phyloP scores from a whole-genome alignment of 1,140 invertebrate species.

The Papilio dardanus region DNA sequence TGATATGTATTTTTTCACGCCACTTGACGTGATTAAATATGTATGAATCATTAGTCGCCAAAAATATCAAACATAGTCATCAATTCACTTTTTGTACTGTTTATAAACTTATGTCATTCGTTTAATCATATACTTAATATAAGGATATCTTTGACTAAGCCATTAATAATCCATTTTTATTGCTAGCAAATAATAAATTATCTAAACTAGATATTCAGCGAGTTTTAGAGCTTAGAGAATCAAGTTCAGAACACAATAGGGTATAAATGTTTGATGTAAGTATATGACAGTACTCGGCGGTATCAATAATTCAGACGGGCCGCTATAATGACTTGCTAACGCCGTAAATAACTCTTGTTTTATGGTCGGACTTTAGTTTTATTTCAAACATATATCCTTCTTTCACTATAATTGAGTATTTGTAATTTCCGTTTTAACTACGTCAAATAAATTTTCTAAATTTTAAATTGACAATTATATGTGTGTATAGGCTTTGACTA shows the following conservation, averaged over 20 bases:
- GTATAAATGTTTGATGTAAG: slow-evolving; percentile 9
- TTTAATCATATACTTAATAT: neutral
- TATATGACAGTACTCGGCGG: slow-evolving; percentile 3
- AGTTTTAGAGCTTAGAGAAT: neutral
- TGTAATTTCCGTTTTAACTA: slow-evolving; percentile 32
- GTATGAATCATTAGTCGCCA: slow-evolving; percentile 4
- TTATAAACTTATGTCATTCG: neutral
- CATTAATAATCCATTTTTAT: neutral
- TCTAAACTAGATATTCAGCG: slow-evolving; percentile 17
- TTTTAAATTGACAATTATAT: slow-evolving; percentile 30
- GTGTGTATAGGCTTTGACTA: neutral
- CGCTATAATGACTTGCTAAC: slow-evolving; percentile 33
- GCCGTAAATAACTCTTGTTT: slow-evolving; percentile 37
- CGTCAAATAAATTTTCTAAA: slow-evolving; percentile 35
- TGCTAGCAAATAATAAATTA: neutral
- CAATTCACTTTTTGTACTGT: neutral
- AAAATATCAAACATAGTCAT: neutral
- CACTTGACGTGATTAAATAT: neutral
- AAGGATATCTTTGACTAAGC: neutral
- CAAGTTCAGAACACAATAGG: neutral
- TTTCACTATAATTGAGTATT: slow-evolving; percentile 33
- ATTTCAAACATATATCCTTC: slow-evolving; percentile 31
- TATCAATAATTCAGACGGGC: slow-evolving; percentile 32
- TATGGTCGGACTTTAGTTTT: slow-evolving; percentile 32
- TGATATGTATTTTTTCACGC: neutral